Evolutionary conservation across 2,888 invertebrate species (phyloP).

Genomic region (Andricus quercusramuli): DNA sequence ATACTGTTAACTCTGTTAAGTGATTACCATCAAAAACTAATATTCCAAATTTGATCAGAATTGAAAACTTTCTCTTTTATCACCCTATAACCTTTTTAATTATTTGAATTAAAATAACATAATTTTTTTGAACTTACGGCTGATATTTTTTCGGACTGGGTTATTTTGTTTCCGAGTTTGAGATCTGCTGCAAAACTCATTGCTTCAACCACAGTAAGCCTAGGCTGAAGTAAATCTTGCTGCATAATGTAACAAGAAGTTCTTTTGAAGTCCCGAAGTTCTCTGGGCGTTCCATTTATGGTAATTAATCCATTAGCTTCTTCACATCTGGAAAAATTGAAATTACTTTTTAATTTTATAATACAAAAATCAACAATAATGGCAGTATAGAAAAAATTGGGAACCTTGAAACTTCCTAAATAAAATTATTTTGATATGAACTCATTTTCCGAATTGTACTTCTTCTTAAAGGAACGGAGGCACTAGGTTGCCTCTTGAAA

Average conservation of each 20-base stretch:
- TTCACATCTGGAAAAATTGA: slow-evolving; percentile 80
- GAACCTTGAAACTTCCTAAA: too few species aligned
- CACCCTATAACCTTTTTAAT: too few species aligned
- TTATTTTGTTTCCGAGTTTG: slow-evolving; percentile 87
- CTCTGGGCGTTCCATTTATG: slow-evolving; percentile 88
- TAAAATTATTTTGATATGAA: too few species aligned
- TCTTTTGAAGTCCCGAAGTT: slow-evolving; percentile 90
- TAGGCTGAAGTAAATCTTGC: slow-evolving; percentile 91
- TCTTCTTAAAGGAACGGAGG: too few species aligned
- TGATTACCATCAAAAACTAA: too few species aligned
- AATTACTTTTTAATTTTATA: not conserved
- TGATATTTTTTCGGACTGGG: slow-evolving; percentile 83
- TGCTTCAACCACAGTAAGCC: slow-evolving; percentile 92
- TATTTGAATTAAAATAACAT: not conserved
- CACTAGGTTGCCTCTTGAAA: too few species aligned
- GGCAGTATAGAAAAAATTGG: too few species aligned
- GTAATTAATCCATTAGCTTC: slow-evolving; percentile 87
- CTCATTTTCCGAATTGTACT: too few species aligned
- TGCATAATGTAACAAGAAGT: slow-evolving; percentile 98
- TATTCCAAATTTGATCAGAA: too few species aligned
- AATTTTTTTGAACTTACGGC: slow-evolving; percentile 81
- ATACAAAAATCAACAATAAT: not conserved
- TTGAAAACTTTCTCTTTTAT: too few species aligned
- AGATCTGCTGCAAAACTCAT: slow-evolving; percentile 94
- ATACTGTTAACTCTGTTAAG: too few species aligned